These are phyloP conservation scores for Spheniscus humboldti DNA, from an alignment of 2,797 vertebrate genomes.

Conservation along the genomic window DNA sequence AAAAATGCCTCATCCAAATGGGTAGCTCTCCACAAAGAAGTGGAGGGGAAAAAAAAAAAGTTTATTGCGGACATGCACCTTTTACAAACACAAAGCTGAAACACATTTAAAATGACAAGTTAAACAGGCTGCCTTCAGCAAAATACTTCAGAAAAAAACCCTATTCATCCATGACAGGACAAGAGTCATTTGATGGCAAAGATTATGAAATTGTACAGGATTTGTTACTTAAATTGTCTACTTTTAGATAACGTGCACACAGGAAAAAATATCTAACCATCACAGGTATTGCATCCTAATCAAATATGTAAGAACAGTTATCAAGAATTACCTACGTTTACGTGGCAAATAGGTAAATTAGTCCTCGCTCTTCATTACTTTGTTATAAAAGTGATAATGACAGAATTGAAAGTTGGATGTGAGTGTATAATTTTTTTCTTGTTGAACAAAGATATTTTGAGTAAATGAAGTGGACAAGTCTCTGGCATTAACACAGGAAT, in stretches of 20 bases:
- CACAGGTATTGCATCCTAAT: neutral
- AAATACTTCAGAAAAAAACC: neutral
- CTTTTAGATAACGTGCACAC: neutral
- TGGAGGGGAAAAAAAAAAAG: neutral
- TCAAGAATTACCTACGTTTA: neutral
- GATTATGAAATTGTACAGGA: neutral
- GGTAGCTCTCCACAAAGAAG: neutral
- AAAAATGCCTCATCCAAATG: neutral
- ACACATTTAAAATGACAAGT: neutral
- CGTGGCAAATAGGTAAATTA: neutral
- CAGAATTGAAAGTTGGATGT: neutral
- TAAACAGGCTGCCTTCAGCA: neutral
- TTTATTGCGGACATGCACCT: neutral
- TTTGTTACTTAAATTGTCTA: neutral
- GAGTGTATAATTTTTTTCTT: neutral
- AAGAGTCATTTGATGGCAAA: neutral
- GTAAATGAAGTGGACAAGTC: neutral
- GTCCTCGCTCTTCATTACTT: neutral
- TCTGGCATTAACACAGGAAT: neutral
- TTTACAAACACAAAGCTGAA: neutral
- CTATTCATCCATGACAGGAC: neutral
- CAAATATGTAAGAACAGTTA: neutral
- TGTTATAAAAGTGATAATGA: neutral
- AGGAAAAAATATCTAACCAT: neutral
- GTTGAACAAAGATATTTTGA: neutral